Evolutionary conservation across 1,140 invertebrate species (phyloP).

Genomic region (Xylocopa sonorina): DNA sequence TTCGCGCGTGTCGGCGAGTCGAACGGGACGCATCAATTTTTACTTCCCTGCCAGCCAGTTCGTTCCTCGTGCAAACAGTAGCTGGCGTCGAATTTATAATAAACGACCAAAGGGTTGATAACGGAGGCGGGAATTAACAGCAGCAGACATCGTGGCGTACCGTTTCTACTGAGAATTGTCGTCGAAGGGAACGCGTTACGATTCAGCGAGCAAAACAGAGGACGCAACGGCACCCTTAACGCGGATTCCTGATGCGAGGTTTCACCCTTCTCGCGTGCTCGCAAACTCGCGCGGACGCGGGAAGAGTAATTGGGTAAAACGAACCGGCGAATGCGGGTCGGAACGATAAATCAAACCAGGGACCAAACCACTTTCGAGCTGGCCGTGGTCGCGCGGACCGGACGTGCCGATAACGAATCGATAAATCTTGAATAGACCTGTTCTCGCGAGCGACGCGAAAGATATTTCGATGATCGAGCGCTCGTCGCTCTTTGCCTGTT

Average conservation of each 20-base stretch:
- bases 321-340: conserved; percentile 42
- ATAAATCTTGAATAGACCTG: conserved; percentile 46
- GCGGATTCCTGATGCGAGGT: background rate
- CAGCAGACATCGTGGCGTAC: background rate
- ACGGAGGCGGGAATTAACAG: conserved; percentile 22
- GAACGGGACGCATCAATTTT: conserved; percentile 11
- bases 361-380: conserved; percentile 15
- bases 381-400: conserved; percentile 39
- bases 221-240: background rate
- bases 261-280: background rate
- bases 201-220: conserved; percentile 16
- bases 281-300: background rate
- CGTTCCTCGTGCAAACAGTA: background rate
- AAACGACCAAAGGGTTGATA: background rate
- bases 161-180: conserved; percentile 8
- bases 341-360: conserved; percentile 58
- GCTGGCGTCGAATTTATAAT: background rate
- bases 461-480: background rate
- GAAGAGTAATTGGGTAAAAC: conserved; percentile 49
- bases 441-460: background rate
- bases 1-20: background rate
- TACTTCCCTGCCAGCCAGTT: too few species aligned
- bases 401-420: conserved; percentile 62
- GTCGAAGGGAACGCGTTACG: conserved; percentile 28
- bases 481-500: background rate